Conservation (phyloP, 2,113 vertebrate genomes). For the Motacilla alba region DNA sequence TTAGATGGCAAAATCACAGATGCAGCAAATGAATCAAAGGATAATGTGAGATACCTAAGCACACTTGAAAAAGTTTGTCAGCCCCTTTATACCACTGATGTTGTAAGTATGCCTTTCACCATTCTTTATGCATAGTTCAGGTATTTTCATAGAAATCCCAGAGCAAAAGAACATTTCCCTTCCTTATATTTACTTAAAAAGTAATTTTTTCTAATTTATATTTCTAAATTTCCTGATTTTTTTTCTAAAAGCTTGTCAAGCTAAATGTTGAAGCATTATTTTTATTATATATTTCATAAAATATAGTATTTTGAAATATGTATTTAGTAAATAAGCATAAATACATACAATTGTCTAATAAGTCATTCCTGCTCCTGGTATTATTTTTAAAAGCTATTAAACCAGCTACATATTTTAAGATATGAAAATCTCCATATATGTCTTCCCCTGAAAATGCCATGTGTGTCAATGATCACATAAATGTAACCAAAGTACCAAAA, state of each 20-base stretch:
- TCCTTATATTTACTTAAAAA: not conserved
- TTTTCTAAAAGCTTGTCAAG: not conserved
- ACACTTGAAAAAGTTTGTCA: constrained; percentile 81
- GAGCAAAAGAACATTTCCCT: not conserved
- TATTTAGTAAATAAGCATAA: not conserved
- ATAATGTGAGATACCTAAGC: constrained; percentile 82
- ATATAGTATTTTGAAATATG: not conserved
- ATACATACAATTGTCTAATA: not conserved
- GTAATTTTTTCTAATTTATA: not conserved
- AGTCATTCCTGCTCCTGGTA: not conserved
- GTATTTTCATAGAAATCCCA: not conserved
- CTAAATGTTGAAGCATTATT: not conserved
- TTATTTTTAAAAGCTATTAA: not conserved
- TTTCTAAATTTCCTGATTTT: not conserved
- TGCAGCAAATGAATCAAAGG: constrained; percentile 83
- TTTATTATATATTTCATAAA: not conserved
- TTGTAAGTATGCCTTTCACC: constrained; percentile 75
- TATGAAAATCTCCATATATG: not conserved
- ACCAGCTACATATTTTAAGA: not conserved
- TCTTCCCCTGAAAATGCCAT: not conserved
- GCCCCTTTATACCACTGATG: constrained; percentile 80
- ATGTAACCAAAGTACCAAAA: not conserved
- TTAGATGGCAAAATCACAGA: constrained; percentile 81
- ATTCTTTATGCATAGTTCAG: not conserved
- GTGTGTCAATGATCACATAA: not conserved